Evolutionary conservation across 30 jellyfish, hydroid and myxozoan species (phyloP), one percentile per base, ranked within the genome.

Genomic region (Cassiopea andromeda): DNA sequence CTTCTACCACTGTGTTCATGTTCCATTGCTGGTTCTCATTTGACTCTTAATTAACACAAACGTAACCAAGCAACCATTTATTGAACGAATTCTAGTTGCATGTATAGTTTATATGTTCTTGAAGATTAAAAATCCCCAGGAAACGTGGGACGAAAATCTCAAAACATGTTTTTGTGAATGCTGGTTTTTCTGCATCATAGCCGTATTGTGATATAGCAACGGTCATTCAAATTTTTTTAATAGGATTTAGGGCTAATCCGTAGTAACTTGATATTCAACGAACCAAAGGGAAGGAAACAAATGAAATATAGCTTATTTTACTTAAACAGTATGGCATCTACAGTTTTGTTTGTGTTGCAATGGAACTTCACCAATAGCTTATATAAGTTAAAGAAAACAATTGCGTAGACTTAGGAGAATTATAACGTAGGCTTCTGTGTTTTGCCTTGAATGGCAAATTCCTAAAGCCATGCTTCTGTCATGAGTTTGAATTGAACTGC

Each of bases 201-300:
- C 54, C 54, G 12, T 70, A 15, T n/a, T 43, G 79, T 14, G n/a
- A 17, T 6, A 14, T 43, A 19, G 50, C 54, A 18, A 19, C 57
- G 79, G 38, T 12, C 4, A 70, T 70, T 70, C 54, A 70, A 77
- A 48, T 44, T 49, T 2, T 77, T 59, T 59, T 74, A 77, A 77
- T 77, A 77, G 86, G 86, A 48, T 77, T 77, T 77, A 77, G 27
- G 9, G 2, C 27, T 77, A 77, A 77, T 77, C 86, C 50, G 12
- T 44, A 77, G 50, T 12, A 19, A 50, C 54, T 2, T 18, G 54
- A 67, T 27, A 47, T 45, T 45, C 80, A 69, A 81, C 27, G 59
- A 66, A 64, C 19, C 46, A 66, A 81, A 81, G 80, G 82, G 73
- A 68, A 47, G 74, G 57, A 61, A 81, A 81, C 67, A 61, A 81